Evolutionary conservation across 2,113 vertebrate species (phyloP), one percentile per base, ranked within the genome.

Genomic region (Oryzias melastigma): DNA sequence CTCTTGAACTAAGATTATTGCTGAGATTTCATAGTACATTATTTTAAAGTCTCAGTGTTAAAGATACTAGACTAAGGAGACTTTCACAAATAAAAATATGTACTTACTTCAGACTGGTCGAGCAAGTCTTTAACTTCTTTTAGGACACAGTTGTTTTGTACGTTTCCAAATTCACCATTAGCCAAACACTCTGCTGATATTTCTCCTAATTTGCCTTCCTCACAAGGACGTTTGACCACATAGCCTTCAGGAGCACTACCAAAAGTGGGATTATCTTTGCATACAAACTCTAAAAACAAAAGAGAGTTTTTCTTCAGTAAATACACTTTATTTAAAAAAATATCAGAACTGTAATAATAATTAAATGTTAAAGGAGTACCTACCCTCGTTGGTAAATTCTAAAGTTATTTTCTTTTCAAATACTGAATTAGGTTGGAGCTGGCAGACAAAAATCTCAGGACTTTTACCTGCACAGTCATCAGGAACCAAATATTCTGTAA

Each of bases 121-220:
- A 57, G 41, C 14, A 57, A 20, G 1, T 24, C 10, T 13, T 57
- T 17, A 24, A 57, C 20, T 44, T 22, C 14, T 20, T 22, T 4
- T 4, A 57, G 54, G 41, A 57, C 41, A 22, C 54, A 57, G 15
- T 57, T 44, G 41, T 57, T 5, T 57, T 57, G 54, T 43, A 5
- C 1, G 20, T 44, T 20, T 44, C 14, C 15, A n/a, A 17, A 57
- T 16, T 6, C 6, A 8, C 14, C 14, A 10, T 15, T 18, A 22
- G 3, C 6, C 54, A 3, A 12, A 15, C 54, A 57, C 22, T 44
- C 19, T 44, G 54, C 54, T n/a, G 54, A 44, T 15, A n/a, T 57
- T 44, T 57, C 15, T n/a, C 54, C 54, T 3, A 5, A 7, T 16
- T 22, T 4, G 41, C 44, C n/a, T 4, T 7, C 1, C 1, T 24